These are phyloP conservation scores for Aegypius monachus DNA, from an alignment of 2,113 vertebrate genomes.

Conservation along the genomic window DNA sequence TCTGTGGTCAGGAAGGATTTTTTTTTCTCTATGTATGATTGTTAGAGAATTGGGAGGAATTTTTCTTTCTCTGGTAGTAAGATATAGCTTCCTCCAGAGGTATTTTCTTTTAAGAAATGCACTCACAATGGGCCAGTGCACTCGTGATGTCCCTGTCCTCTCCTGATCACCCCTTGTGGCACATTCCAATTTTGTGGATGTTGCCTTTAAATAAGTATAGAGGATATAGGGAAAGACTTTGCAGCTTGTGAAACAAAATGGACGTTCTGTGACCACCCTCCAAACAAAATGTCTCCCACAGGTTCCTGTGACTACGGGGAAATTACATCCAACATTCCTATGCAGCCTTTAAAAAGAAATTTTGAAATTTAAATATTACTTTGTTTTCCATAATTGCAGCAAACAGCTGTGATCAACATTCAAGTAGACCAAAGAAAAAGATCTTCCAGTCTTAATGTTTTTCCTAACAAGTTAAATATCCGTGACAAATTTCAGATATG, in stretches of 20 bases:
- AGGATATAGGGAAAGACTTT: neutral
- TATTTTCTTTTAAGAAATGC: neutral
- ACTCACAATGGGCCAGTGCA: neutral
- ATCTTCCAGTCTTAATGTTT: constrained; percentile 25
- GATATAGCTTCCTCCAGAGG: neutral
- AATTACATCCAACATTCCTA: neutral
- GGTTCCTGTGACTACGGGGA: neutral
- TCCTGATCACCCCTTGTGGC: neutral
- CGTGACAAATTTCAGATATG: neutral
- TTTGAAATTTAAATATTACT: constrained; percentile 49
- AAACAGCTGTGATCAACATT: constrained; percentile 47
- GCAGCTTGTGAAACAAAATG: constrained; percentile 28
- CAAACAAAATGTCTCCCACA: constrained; percentile 48
- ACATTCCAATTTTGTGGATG: neutral
- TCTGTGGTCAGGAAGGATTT: neutral
- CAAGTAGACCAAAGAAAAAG: constrained; percentile 42
- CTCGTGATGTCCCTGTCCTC: neutral
- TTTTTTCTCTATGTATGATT: neutral
- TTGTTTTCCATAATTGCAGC: constrained; percentile 49
- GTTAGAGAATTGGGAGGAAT: neutral
- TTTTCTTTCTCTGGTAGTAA: neutral
- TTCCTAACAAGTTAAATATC: constrained; percentile 24
- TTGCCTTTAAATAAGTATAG: neutral
- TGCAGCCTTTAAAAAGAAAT: constrained; percentile 15
- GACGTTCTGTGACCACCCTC: neutral